Base-by-base conservation (phyloP, 2,888 invertebrate species). In the Ceriagrion tenellum region DNA sequence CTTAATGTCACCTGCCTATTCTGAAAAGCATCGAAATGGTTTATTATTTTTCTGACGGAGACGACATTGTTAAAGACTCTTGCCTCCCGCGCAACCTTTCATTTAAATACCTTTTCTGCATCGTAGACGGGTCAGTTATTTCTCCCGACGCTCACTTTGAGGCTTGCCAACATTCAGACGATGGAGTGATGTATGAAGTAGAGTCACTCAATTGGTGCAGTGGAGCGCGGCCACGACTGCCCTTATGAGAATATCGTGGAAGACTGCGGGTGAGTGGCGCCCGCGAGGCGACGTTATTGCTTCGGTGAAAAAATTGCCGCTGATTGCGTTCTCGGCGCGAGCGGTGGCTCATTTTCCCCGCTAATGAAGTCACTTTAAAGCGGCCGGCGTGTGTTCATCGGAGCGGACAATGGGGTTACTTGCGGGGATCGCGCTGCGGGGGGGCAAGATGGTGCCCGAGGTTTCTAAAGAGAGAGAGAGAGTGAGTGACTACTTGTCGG, bases 291-390 rank as follows among this genome's bases (percentile, higher is more conserved):
- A 35, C 35, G 81, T 81, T 81, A 35, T 81, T 81, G 35, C 30
- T 81, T 3, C 16, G 81, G 35, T 4, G 18, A 35, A 81, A 81
- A 23, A 26, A 69, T 69, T 30, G 30, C 81, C 35, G 30, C 81
- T 81, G 81, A 81, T 81, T 81, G 35, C 81, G 35, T 81, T 81
- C 35, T 18, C 12, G 0, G 35, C 30, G 30, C 81, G 35, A 13
- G 30, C 35, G 26, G 69, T 23, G 69, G 35, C 30, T 35, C 81
- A 35, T 81, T 81, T 69, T 35, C 81, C 81, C 26, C 81, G 16
- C 81, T 81, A 81, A 81, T 81, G 35, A 81, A 81, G 81, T 81
- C 81, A 35, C 81, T 35, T 35, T 30, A 81, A 26, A 69, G 69
- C 69, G n/a, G 69, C n/a, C 10, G 47, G 8, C 47, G 47, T n/a